Conservation (phyloP, 2,888 invertebrate species). For the Drepanosiphum platanoidis region DNA sequence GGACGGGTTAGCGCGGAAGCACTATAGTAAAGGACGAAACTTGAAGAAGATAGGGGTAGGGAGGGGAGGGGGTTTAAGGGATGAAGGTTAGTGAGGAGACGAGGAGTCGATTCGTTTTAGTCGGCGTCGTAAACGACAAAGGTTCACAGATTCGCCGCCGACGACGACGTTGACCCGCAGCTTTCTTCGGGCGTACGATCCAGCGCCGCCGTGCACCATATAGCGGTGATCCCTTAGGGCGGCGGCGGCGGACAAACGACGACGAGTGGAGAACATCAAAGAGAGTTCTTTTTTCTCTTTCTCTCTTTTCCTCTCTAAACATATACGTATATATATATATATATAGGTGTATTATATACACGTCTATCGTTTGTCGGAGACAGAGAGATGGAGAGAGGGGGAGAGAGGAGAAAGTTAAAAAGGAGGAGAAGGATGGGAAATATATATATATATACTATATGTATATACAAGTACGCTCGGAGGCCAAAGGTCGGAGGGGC, state of each 20-base stretch:
- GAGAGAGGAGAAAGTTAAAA: background rate
- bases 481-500: background rate
- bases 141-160: background rate
- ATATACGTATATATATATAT: too few species aligned
- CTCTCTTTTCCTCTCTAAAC: too few species aligned
- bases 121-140: background rate
- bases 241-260: background rate
- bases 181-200: background rate
- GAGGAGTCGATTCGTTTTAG: background rate
- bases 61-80: too few species aligned
- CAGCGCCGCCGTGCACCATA: too few species aligned
- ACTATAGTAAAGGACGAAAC: too few species aligned
- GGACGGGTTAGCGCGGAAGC: too few species aligned
- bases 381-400: background rate
- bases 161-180: background rate
- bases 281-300: background rate
- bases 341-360: too few species aligned
- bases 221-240: too few species aligned
- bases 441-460: background rate
- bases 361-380: too few species aligned
- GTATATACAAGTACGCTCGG: background rate
- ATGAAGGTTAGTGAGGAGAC: background rate
- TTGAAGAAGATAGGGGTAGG: too few species aligned
- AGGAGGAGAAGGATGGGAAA: background rate
- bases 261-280: conserved; percentile 29